Conservation (phyloP, 2,888 invertebrate species). For the Choreutis nemorana region DNA sequence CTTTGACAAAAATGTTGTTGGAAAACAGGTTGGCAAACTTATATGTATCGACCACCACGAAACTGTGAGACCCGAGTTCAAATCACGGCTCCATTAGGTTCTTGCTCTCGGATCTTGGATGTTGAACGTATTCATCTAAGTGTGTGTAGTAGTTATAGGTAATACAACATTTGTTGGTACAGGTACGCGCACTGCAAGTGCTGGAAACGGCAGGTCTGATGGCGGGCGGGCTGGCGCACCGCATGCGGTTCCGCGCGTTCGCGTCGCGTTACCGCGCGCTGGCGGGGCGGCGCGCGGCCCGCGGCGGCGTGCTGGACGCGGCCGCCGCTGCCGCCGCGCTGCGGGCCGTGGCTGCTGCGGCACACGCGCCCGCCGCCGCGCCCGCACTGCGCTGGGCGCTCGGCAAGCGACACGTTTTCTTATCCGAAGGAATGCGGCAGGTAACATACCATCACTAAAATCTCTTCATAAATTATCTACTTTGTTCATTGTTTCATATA, state of each 20-base stretch:
- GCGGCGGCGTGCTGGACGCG: conserved; percentile 63
- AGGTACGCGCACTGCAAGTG: conserved; percentile 87
- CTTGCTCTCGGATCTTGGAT: too few species aligned
- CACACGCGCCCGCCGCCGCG: conserved; percentile 76
- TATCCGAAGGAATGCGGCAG: conserved; percentile 92
- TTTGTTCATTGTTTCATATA: too few species aligned
- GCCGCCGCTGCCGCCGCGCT: conserved; percentile 77
- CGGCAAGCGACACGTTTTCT: conserved; percentile 92
- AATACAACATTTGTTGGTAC: conserved; percentile 5
- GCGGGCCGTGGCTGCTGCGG: conserved; percentile 82
- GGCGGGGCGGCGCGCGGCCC: conserved; percentile 70
- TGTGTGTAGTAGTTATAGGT: neutral
- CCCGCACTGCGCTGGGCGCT: conserved; percentile 79
- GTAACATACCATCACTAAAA: conserved; percentile 52
- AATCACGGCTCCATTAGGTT: too few species aligned
- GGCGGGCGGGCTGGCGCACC: conserved; percentile 94
- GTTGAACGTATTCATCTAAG: too few species aligned
- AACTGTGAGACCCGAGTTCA: too few species aligned
- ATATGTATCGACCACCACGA: too few species aligned
- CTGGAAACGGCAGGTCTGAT: conserved; percentile 94
- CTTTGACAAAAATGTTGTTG: conserved; percentile 85
- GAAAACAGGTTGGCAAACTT: too few species aligned
- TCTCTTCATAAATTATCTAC: too few species aligned
- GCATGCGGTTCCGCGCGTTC: conserved; percentile 94
- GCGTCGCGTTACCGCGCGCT: conserved; percentile 85